phyloP scores from a whole-genome alignment of 2,797 vertebrate species.

The Falco concolor region DNA sequence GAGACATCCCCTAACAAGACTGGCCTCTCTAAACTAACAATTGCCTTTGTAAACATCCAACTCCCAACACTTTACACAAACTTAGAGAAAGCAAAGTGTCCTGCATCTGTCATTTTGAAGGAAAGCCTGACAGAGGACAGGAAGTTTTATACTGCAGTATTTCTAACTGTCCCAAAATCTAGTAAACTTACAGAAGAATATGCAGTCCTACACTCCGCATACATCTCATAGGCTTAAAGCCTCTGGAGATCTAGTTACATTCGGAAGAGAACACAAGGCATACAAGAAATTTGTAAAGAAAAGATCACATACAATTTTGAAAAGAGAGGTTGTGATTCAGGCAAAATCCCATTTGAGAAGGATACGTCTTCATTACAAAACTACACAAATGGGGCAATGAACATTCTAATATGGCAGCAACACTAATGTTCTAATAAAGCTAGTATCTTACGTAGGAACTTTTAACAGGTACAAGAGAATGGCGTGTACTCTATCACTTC shows the following conservation, averaged over 20 bases:
- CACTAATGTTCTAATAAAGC: neutral
- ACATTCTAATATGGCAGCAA: neutral
- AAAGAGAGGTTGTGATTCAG: neutral
- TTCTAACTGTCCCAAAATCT: neutral
- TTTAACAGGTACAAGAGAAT: neutral
- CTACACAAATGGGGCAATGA: rapidly evolving
- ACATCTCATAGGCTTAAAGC: neutral
- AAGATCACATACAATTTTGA: neutral
- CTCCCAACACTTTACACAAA: neutral
- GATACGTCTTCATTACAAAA: neutral
- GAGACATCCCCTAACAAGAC: neutral
- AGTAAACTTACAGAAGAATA: neutral
- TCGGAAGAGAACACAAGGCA: neutral
- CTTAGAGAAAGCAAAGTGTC: neutral
- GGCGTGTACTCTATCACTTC: rapidly evolving
- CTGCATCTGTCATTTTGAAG: neutral
- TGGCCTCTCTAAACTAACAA: neutral
- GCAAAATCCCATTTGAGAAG: neutral
- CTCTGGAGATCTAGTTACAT: neutral
- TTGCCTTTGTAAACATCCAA: neutral
- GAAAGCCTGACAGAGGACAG: neutral
- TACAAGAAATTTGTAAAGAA: neutral
- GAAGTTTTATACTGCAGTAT: neutral
- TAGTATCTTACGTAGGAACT: neutral
- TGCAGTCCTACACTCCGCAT: neutral